Conservation (phyloP, 2,797 vertebrate species). For the Clamator glandarius region DNA sequence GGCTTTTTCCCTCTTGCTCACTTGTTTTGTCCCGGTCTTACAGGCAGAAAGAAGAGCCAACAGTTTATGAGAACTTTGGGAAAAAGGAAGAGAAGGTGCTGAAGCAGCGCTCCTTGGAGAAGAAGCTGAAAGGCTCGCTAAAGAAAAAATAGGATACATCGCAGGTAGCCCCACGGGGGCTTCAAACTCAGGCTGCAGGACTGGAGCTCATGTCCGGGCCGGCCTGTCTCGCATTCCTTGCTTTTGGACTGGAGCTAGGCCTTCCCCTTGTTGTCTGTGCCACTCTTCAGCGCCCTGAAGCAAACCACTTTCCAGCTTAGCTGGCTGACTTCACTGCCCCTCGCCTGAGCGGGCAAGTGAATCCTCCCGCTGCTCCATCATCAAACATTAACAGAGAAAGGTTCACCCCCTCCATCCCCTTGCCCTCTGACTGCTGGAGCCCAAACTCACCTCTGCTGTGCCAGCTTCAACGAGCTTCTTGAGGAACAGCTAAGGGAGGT, state of each 20-base stretch:
- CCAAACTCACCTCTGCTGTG: neutral
- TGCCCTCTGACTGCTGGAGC: neutral
- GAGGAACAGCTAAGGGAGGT: neutral
- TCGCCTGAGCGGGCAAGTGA: neutral
- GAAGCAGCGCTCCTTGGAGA: constrained; percentile 85
- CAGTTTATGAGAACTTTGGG: constrained; percentile 87
- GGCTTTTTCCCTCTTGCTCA: neutral
- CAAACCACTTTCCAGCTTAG: neutral
- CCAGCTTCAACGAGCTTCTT: neutral
- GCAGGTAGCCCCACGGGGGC: neutral
- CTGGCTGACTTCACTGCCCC: rapidly evolving
- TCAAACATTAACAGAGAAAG: neutral
- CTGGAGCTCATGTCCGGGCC: neutral
- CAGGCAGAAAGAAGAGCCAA: constrained; percentile 87
- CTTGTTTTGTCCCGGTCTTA: neutral
- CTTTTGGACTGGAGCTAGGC: neutral
- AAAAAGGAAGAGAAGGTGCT: constrained; percentile 87
- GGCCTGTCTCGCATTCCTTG: neutral
- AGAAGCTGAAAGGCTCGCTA: constrained; percentile 85
- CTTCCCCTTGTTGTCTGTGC: neutral
- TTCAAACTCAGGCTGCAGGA: neutral
- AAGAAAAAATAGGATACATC: constrained; percentile 83
- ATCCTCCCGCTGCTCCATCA: neutral
- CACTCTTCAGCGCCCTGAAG: neutral
- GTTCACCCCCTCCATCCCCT: neutral